Evolutionary conservation across 2,888 invertebrate genomes (phyloP).

Genomic region (Conistra vaccinii): DNA sequence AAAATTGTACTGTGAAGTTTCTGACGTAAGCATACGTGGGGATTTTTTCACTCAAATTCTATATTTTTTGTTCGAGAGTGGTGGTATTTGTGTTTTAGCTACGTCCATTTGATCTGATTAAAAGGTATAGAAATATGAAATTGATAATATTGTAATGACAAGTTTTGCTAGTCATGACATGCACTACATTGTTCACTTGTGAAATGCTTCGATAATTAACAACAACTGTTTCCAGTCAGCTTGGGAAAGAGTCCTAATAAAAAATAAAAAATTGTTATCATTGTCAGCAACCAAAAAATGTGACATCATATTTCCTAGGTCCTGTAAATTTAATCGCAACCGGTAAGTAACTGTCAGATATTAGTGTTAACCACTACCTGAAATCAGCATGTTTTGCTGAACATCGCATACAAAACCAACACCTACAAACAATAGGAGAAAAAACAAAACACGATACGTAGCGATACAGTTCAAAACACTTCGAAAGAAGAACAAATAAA

Average conservation of each 20-base stretch:
- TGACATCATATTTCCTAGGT: too few species aligned
- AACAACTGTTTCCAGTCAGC: neutral
- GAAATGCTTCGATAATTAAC: too few species aligned
- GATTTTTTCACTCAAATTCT: too few species aligned
- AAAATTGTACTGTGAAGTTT: neutral
- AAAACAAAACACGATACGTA: slow-evolving; percentile 32
- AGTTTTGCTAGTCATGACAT: neutral
- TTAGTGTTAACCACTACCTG: too few species aligned
- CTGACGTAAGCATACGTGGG: too few species aligned
- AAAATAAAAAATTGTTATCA: neutral
- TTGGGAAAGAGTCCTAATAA: neutral
- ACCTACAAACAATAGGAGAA: neutral
- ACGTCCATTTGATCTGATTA: neutral
- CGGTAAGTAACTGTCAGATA: too few species aligned
- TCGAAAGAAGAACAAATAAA: slow-evolving; percentile 17
- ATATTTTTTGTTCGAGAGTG: too few species aligned
- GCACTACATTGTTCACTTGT: neutral
- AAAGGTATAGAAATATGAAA: neutral
- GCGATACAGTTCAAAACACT: slow-evolving; percentile 19
- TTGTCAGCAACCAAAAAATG: neutral
- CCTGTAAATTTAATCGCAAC: too few species aligned
- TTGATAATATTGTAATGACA: too few species aligned
- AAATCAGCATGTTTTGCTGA: neutral
- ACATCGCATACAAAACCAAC: neutral
- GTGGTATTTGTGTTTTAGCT: neutral